Base-by-base conservation (phyloP, 2,113 vertebrate species). In the Anseranas semipalmata region DNA sequence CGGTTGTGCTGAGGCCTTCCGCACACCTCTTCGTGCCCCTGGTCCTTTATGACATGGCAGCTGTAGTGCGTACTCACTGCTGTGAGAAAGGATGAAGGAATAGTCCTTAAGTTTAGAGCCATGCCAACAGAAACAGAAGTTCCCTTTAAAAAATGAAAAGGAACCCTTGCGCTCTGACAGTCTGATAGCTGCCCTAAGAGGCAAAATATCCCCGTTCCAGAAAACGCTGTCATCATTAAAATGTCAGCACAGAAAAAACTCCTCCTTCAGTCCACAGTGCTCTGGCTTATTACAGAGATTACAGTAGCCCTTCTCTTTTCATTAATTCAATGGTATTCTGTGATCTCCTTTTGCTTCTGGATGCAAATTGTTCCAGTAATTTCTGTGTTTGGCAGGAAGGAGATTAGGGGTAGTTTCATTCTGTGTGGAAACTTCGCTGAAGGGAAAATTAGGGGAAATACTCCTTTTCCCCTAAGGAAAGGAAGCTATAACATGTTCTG, bases 1-100 rank as follows among this genome's bases (percentile, higher is more conserved):
- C 75, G 22, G 16, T 80, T 3, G 0, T 25, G 56, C 52, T 80
- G 75, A 72, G 71, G 28, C 11, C 28, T 55, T 71, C 60, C 35
- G 21, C 0, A 2, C 25, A 45, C 7, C 1, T 35, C 62, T 37
- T 78, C 21, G 2, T 6, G 15, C 32, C 59, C 30, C 1, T 0
- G 7, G 32, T 56, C 45, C 30, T 55, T 66, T 33, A 18, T 22
- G 32, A 53, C n/a, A 55, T 4, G 3, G 12, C 41, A 74, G 72
- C n/a, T 70, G 75, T 35, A 60, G 48, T 7, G 8, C 59, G 7
- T 13, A 9, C 25, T 83, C 22, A 2, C 24, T 19, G 18, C 10
- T 66, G 50, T 45, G 72, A 90, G 65, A 18, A 58, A 45, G n/a
- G 37, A 67, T 43, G 71, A 50, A 50, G 81, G 19, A 75, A 21